Percentiles rank a stretch among this genome's conserved stretches.
phyloP scores from a whole-genome alignment of 2,888 invertebrate genomes.

The Troglohyphantes excavatus region DNA sequence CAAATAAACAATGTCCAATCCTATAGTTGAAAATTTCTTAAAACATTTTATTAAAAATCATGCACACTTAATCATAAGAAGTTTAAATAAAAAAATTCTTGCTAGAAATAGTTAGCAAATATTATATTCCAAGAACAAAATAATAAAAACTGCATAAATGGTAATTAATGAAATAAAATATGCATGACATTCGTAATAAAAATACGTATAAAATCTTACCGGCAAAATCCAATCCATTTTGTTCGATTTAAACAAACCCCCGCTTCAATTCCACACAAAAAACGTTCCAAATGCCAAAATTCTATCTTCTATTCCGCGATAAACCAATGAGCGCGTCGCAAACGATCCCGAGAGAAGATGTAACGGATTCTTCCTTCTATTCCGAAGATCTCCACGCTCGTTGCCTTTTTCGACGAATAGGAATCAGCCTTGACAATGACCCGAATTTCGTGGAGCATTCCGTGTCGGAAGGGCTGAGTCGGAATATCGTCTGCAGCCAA shows the following conservation, averaged over 20 bases:
- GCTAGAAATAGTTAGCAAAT: no score
- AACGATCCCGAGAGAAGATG: conserved; percentile 31
- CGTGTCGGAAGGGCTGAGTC: conserved; percentile 57
- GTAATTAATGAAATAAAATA: background rate
- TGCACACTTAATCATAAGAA: no score
- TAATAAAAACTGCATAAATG: no score
- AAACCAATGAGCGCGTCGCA: conserved; percentile 1
- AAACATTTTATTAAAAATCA: no score
- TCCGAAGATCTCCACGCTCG: conserved; percentile 1
- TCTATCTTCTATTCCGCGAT: background rate
- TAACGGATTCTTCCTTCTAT: conserved; percentile 15
- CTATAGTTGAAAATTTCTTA: no score
- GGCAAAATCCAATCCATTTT: conserved; percentile 48
- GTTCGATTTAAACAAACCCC: background rate
- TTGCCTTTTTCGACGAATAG: conserved; percentile 36
- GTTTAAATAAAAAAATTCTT: no score
- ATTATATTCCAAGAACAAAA: no score
- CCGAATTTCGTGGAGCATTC: conserved; percentile 56
- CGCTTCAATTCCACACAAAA: background rate
- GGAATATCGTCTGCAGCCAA: background rate
- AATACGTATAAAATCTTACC: background rate
- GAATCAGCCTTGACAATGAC: conserved; percentile 64
- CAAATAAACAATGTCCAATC: no score
- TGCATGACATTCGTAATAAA: no score
- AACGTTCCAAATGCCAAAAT: background rate